Evolutionary conservation across 1,140 invertebrate genomes (phyloP).

Genomic region (Sycobia sp.): DNA sequence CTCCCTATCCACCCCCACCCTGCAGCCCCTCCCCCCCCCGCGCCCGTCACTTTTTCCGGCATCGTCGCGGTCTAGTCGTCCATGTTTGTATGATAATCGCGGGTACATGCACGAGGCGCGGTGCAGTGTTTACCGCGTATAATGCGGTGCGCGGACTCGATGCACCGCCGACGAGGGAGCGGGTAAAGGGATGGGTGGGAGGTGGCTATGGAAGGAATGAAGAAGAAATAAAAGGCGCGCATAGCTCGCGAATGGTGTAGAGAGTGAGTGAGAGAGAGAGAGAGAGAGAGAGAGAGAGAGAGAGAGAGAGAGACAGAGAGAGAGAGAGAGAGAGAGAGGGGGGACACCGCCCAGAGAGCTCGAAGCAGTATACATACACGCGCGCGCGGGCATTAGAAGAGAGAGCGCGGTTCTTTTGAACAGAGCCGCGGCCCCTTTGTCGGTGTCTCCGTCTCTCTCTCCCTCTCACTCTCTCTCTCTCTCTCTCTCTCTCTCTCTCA

Average conservation of each 20-base stretch:
- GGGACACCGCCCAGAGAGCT: slow-evolving; percentile 35
- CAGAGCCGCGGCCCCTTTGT: slow-evolving; percentile 51
- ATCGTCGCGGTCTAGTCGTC: slow-evolving; percentile 51
- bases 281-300: slow-evolving; percentile 22
- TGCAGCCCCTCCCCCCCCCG: background rate
- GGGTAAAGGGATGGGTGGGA: background rate
- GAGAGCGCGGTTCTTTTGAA: slow-evolving; percentile 49
- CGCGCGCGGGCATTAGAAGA: slow-evolving; percentile 38
- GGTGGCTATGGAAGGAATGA: slow-evolving; percentile 13
- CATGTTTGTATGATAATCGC: slow-evolving; percentile 62
- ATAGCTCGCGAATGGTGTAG: slow-evolving; percentile 10
- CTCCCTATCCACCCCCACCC: no score
- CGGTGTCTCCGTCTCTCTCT: no score
- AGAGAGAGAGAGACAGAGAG: slow-evolving; percentile 34
- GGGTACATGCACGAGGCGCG: no score
- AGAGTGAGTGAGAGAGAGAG: slow-evolving; percentile 11
- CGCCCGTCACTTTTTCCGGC: slow-evolving; percentile 51
- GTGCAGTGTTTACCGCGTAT: no score
- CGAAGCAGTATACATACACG: slow-evolving; percentile 14
- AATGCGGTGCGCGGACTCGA: slow-evolving; percentile 49
- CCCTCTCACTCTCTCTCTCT: no score
- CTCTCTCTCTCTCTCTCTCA: no score
- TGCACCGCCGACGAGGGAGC: no score
- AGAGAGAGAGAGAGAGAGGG: slow-evolving; percentile 36
- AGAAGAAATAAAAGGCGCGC: slow-evolving; percentile 9